Conservation (phyloP, 2,888 invertebrate species). For the Agriopis aurantiaria region DNA sequence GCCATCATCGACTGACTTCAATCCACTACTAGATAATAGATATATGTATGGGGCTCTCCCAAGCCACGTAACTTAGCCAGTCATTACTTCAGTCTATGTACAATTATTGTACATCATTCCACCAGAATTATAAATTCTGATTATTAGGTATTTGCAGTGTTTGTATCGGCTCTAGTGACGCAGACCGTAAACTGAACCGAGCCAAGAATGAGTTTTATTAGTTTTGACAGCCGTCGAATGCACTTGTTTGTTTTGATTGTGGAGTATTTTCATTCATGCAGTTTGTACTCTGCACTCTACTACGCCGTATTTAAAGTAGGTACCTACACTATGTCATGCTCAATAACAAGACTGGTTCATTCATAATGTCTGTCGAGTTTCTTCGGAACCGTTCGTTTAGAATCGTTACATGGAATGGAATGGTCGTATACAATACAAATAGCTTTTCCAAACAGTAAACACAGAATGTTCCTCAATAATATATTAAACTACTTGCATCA, state of each 20-base stretch:
- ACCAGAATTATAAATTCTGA: neutral
- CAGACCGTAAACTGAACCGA: constrained; percentile 13
- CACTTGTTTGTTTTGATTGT: constrained; percentile 33
- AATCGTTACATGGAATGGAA: constrained; percentile 13
- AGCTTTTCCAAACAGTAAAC: neutral
- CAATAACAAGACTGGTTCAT: constrained; percentile 27
- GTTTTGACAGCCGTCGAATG: constrained; percentile 25
- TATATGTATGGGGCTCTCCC: too few species aligned
- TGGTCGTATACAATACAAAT: neutral
- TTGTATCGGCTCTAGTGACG: constrained; percentile 8
- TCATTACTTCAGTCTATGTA: too few species aligned
- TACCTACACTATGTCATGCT: constrained; percentile 7
- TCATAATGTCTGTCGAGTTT: constrained; percentile 17
- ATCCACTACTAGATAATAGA: too few species aligned
- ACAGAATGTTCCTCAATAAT: too few species aligned
- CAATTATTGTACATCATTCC: neutral
- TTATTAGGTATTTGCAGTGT: constrained; percentile 9
- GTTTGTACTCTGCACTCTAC: constrained; percentile 16
- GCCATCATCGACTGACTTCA: too few species aligned
- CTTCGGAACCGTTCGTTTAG: constrained; percentile 1
- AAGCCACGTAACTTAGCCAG: too few species aligned
- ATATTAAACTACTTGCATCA: too few species aligned
- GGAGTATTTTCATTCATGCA: constrained; percentile 32
- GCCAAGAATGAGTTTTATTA: constrained; percentile 35
- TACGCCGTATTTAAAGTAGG: constrained; percentile 11